These are phyloP conservation scores for Porites cylindrica DNA, from an alignment of 92 coral and sea anemone genomes.

Conservation along the genomic window DNA sequence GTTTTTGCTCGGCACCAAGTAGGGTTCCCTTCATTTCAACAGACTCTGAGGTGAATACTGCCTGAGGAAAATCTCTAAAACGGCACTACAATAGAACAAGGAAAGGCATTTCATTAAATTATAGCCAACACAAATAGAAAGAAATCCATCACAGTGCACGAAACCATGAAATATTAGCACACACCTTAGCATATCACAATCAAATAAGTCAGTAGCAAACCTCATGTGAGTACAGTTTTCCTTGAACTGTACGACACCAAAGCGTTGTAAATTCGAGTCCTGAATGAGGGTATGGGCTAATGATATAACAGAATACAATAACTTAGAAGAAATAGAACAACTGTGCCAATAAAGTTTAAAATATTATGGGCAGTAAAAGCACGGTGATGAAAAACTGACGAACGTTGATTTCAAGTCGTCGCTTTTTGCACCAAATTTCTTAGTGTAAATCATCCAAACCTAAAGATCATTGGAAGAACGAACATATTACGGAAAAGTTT, in stretches of 20 bases:
- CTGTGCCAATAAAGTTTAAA: background rate
- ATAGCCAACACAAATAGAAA: background rate
- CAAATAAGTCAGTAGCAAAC: conserved; percentile 50
- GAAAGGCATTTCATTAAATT: too few species aligned
- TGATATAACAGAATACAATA: background rate
- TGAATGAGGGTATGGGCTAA: conserved; percentile 82
- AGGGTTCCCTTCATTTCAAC: conserved; percentile 85
- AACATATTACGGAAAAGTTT: too few species aligned
- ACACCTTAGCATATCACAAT: too few species aligned
- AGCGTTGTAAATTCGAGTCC: conserved; percentile 84
- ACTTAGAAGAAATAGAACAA: background rate
- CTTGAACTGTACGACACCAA: conserved; percentile 97
- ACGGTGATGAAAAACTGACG: too few species aligned
- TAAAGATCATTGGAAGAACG: too few species aligned
- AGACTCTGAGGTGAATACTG: conserved; percentile 86
- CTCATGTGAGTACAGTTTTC: conserved; percentile 85
- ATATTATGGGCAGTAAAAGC: background rate
- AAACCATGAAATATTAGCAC: too few species aligned
- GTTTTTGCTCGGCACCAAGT: conserved; percentile 95
- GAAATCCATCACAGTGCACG: background rate
- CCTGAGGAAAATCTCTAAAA: conserved; percentile 93
- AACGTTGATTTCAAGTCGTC: too few species aligned
- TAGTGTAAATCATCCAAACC: too few species aligned
- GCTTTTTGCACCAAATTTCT: too few species aligned
- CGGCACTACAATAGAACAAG: conserved; percentile 60